Evolutionary conservation across 2,113 vertebrate species (phyloP), one percentile per base, ranked within the genome.

Genomic region (Columba janthina): DNA sequence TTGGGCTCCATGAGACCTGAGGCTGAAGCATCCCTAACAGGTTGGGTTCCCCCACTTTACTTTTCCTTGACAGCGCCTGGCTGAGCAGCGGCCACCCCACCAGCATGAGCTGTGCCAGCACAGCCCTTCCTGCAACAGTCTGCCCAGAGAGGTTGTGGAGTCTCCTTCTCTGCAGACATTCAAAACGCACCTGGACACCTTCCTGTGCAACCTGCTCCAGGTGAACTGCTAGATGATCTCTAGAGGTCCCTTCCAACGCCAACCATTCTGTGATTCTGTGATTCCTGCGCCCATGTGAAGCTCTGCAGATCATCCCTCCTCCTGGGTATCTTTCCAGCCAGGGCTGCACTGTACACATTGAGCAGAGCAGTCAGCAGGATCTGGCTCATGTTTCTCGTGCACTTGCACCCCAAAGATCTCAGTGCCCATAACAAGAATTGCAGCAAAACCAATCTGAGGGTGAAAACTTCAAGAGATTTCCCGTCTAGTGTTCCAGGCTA

Each of bases 361-460:
- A 19, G 20, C 12, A 10, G 21, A 70, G 50, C 14, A 3, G 0
- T 57, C 11, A 18, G 32, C 7, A 57, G 50, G 24, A 53, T 42
- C 53, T 11, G 3, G 28, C 32, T 64, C 1, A 0, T 4, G 2
- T 80, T 75, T 42, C 57, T 60, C 26, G 13, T 7, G 10, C n/a
- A 9, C 44, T 36, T 44, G 38, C 21, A 24, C 44, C 26, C 24
- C n/a, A 31, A 44, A 64, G 29, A 13, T 51, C 56, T 75, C 32
- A 2, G 54, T 32, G 50, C 50, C 67, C 1, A 0, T 69, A 31
- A 32, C 0, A 2, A 87, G 40, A 5, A 0, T 65, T 50, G 26
- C 53, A 76, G 44, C 1, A 1, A 64, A 67, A 69, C 7, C 3
- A 3, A 22, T 15, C 16, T 28, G 60, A 73, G 21, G 22, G 31